Base-by-base conservation (phyloP, 2,888 invertebrate species). In the Vandiemenella viatica region DNA sequence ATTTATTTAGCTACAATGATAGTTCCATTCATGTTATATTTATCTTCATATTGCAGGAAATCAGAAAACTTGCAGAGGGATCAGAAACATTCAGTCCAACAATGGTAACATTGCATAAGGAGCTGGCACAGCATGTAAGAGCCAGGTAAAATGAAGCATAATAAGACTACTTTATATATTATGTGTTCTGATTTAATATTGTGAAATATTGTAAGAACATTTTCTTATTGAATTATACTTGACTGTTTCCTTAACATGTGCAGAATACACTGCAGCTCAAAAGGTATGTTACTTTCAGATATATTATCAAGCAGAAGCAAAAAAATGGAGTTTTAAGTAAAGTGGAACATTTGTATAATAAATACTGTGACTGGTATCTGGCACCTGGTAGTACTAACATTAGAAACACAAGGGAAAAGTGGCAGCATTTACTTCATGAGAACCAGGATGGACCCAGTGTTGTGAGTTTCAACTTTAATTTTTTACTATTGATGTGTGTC, bases 21-120 rank as follows among this genome's bases (percentile, higher is more conserved):
- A n/a, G n/a, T n/a, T n/a, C n/a, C n/a, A n/a, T n/a, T n/a, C n/a
- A n/a, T n/a, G n/a, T n/a, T n/a, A n/a, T n/a, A n/a, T n/a, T n/a
- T n/a, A n/a, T n/a, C n/a, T n/a, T 15, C 15, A 52, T 21, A 20
- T 67, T 84, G 58, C 70, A 75, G 49, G 86, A 88, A 65, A 73
- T 86, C 6, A 75, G 72, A 57, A 77, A 74, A 57, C 61, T 88
- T 10, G 80, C 82, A 0, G 77, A 80, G 58, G 83, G 84, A 5
- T 88, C 87, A 0, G 87, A 87, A 62, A 79, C 80, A 0, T 87
- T 79, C 64, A 87, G 86, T 63, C 81, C 82, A 0, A 75, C 80
- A 0, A 72, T 83, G 1, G 69, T 70, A 45, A 63, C 74, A 50
- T 64, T 90, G 45, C 78, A 82, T 56, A 68, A 72, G 50, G 74